phyloP scores from a whole-genome alignment of 1,140 invertebrate genomes.

The Eumaeus atala region DNA sequence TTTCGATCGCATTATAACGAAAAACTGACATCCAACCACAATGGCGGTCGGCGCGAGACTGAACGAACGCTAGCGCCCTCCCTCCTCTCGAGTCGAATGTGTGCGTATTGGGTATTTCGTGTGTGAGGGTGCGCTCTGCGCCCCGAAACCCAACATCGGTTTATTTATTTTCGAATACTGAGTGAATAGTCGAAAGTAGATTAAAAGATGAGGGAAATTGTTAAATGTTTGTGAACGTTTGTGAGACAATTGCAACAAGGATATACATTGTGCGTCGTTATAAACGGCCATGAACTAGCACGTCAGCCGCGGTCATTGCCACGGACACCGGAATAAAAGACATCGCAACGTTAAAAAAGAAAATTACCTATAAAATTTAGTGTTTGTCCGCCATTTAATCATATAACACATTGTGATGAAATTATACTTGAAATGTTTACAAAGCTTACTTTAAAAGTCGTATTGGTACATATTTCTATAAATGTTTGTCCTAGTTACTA shows the following conservation, averaged over 20 bases:
- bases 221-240: constrained; percentile 17
- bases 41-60: constrained; percentile 61
- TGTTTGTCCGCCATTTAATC: no score
- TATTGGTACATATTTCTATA: no score
- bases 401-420: no score
- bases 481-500: no score
- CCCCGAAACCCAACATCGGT: constrained; percentile 47
- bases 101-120: constrained; percentile 43
- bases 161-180: constrained; percentile 65
- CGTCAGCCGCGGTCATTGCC: constrained; percentile 64
- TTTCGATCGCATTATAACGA: constrained; percentile 41
- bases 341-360: constrained; percentile 54
- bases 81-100: constrained; percentile 37
- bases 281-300: constrained; percentile 64
- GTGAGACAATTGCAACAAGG: constrained; percentile 28
- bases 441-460: no score
- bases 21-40: constrained; percentile 35
- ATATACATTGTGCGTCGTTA: constrained; percentile 40
- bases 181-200: constrained; percentile 35
- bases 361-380: no score
- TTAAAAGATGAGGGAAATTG: constrained; percentile 29
- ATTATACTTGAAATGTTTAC: no score
- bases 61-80: constrained; percentile 51
- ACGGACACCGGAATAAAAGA: constrained; percentile 63
- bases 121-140: constrained; percentile 47